Evolutionary conservation across 2,113 vertebrate genomes (phyloP).

Genomic region (Vulpes lagopus): DNA sequence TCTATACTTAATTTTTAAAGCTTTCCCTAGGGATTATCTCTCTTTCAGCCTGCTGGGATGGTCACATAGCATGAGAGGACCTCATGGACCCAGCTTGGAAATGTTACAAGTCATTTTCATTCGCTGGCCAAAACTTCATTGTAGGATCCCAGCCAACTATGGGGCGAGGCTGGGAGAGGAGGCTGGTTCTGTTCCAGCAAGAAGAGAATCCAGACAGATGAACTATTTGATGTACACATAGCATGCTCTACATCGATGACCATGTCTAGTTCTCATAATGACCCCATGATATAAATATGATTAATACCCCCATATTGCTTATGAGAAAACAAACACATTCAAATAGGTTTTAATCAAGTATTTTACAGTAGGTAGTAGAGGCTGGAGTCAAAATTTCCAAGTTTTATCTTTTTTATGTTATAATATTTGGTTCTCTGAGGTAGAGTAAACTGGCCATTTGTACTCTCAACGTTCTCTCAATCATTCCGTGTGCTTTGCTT

Average conservation of each 20-base stretch:
- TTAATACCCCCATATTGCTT: background rate
- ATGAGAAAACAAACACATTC: background rate
- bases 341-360: background rate
- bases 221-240: background rate
- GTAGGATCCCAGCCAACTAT: accelerated
- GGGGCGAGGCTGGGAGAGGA: background rate
- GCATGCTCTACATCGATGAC: background rate
- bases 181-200: background rate
- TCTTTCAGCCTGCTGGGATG: background rate
- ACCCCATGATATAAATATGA: background rate
- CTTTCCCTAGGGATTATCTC: background rate
- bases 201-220: background rate
- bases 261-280: background rate
- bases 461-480: background rate
- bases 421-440: background rate
- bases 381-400: background rate
- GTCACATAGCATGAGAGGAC: no score
- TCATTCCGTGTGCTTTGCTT: background rate
- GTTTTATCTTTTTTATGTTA: background rate
- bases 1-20: background rate
- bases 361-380: background rate
- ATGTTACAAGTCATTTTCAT: background rate
- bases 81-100: background rate
- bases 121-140: accelerated
- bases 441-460: background rate